Percentiles rank a stretch among this genome's conserved stretches.
These are phyloP conservation scores for Colostygia pectinataria DNA, from an alignment of 2,888 invertebrate genomes.

Conservation along the genomic window DNA sequence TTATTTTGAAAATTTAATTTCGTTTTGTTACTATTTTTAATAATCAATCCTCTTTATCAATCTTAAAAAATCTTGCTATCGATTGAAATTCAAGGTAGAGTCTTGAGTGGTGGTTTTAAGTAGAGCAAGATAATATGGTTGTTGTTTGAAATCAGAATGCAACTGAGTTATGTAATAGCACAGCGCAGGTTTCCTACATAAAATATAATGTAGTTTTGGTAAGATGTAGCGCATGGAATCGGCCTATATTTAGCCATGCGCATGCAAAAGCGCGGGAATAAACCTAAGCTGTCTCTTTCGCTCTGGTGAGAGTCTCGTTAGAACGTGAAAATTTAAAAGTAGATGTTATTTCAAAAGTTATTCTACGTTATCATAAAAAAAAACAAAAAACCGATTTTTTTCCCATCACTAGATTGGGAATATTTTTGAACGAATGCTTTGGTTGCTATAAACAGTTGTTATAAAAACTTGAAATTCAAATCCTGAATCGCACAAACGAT, in stretches of 20 bases:
- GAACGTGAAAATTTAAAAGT: neutral
- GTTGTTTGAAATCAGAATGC: too few relatives aligned
- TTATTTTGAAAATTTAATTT: too few relatives aligned
- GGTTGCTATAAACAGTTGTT: neutral
- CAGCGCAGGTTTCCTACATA: too few relatives aligned
- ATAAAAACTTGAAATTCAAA: slow-evolving; percentile 27
- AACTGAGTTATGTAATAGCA: too few relatives aligned
- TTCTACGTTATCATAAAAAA: neutral
- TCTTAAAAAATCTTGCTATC: too few relatives aligned
- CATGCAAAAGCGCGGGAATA: slow-evolving; percentile 23
- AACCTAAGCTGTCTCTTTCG: slow-evolving; percentile 26
- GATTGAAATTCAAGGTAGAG: neutral
- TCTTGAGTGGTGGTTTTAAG: neutral
- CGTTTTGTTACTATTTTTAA: too few relatives aligned
- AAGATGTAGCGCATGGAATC: too few relatives aligned
- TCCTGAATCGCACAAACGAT: slow-evolving; percentile 64
- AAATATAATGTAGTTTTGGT: too few relatives aligned
- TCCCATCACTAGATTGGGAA: neutral
- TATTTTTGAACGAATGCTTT: neutral
- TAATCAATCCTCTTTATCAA: too few relatives aligned
- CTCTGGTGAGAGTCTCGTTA: slow-evolving; percentile 14
- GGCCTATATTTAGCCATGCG: slow-evolving; percentile 14
- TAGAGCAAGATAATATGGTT: neutral
- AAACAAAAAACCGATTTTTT: too few relatives aligned
- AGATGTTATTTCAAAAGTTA: neutral